Percentiles rank a stretch among this genome's conserved stretches.
These are phyloP conservation scores for Apogon talboti DNA, from an alignment of 2,797 vertebrate genomes.

Conservation along the genomic window DNA sequence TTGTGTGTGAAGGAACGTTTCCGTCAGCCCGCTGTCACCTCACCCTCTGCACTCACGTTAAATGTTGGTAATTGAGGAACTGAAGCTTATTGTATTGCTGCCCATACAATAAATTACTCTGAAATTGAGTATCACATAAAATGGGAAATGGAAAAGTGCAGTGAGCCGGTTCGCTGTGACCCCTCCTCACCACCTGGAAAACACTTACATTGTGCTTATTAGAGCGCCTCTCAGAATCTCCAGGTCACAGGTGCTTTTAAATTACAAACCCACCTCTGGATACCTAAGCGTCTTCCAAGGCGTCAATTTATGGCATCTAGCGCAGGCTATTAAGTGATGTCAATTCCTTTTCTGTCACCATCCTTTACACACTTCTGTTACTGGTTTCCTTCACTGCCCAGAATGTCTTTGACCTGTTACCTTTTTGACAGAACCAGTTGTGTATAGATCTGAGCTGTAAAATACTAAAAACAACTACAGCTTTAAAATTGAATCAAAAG, in stretches of 20 bases:
- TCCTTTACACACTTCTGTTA: too few species aligned
- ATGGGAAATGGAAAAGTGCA: constrained; percentile 60
- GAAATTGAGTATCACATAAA: constrained; percentile 48
- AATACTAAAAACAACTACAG: too few species aligned
- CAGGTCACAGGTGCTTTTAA: constrained; percentile 50
- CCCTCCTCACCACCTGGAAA: constrained; percentile 51
- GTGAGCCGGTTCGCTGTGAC: constrained; percentile 37
- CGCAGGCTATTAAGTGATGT: too few species aligned
- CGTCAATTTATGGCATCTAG: constrained; percentile 15
- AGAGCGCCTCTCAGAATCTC: constrained; percentile 38
- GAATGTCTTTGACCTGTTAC: too few species aligned
- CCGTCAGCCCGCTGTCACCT: not conserved
- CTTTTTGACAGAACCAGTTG: too few species aligned
- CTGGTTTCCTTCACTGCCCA: too few species aligned
- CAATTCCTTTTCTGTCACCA: too few species aligned
- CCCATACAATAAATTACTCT: constrained; percentile 37
- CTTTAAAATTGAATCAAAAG: too few species aligned
- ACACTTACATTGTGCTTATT: constrained; percentile 35
- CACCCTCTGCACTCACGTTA: not conserved
- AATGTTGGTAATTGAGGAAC: constrained; percentile 19
- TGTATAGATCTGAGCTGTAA: too few species aligned
- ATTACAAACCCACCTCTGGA: constrained; percentile 36
- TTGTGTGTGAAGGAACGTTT: not conserved
- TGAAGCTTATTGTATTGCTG: constrained; percentile 38
- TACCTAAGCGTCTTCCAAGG: constrained; percentile 20